Percentiles rank a stretch among this genome's conserved stretches.
phyloP scores from a whole-genome alignment of 2,797 vertebrate species.

The Bovichtus diacanthus region DNA sequence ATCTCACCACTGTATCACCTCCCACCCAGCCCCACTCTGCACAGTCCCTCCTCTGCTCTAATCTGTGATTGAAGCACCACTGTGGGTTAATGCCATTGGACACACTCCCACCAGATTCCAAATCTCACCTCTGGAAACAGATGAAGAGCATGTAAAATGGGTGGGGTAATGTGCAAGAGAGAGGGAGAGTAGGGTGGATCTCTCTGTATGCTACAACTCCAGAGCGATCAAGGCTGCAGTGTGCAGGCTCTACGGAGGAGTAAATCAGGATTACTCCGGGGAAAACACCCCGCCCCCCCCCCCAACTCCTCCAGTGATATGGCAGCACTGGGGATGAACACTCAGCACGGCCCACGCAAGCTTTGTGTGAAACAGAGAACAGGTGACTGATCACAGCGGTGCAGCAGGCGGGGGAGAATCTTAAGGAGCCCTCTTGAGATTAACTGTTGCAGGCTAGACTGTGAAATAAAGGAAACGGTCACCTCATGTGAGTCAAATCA shows the following conservation, averaged over 20 bases:
- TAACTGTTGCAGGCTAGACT: slow-evolving; percentile 46
- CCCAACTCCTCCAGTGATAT: slow-evolving; percentile 60
- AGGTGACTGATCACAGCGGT: slow-evolving; percentile 69
- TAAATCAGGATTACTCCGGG: slow-evolving; percentile 77
- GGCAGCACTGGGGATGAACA: slow-evolving; percentile 54
- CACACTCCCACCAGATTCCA: slow-evolving; percentile 80
- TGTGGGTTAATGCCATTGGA: slow-evolving; percentile 85
- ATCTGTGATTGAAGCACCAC: slow-evolving; percentile 78
- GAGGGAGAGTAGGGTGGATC: slow-evolving; percentile 48
- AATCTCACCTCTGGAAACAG: slow-evolving; percentile 79
- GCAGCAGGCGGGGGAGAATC: slow-evolving; percentile 32
- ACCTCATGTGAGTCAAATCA: slow-evolving; percentile 46
- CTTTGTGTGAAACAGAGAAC: slow-evolving; percentile 64
- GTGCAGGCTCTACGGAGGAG: slow-evolving; percentile 65
- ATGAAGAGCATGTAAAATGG: slow-evolving; percentile 70
- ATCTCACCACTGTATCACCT: slow-evolving; percentile 68
- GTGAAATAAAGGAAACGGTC: slow-evolving; percentile 52
- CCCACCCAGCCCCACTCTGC: slow-evolving; percentile 74
- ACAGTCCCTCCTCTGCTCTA: slow-evolving; percentile 69
- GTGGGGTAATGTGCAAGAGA: slow-evolving; percentile 65
- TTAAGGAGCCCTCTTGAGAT: slow-evolving; percentile 49
- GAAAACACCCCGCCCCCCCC: slow-evolving; percentile 67
- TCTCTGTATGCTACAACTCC: slow-evolving; percentile 49
- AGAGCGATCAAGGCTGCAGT: slow-evolving; percentile 46
- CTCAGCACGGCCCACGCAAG: slow-evolving; percentile 60